These are phyloP conservation scores for Triops cancriformis DNA, from an alignment of 1,140 invertebrate genomes.

Conservation along the genomic window DNA sequence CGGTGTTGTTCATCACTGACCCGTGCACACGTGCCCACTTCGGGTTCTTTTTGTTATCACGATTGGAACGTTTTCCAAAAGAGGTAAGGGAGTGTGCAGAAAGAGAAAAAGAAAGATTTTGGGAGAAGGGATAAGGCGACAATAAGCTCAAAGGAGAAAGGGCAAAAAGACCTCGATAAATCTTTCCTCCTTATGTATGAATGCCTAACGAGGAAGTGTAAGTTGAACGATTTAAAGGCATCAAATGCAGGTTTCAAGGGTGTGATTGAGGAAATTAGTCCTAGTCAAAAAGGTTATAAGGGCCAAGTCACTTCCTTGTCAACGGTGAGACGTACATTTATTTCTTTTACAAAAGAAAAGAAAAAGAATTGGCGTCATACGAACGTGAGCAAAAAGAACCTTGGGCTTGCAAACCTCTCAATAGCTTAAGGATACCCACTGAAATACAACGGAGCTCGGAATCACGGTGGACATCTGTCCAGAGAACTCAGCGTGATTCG, in stretches of 20 bases:
- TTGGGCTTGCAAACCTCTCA: too few relatives aligned
- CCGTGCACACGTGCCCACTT: slow-evolving; percentile 3
- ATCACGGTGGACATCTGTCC: too few relatives aligned
- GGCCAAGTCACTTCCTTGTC: not conserved
- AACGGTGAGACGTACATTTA: not conserved
- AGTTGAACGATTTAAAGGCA: slow-evolving; percentile 14
- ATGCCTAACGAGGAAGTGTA: slow-evolving; percentile 1
- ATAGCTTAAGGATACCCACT: too few relatives aligned
- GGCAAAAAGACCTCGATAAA: not conserved
- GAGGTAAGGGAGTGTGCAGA: not conserved
- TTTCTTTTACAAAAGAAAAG: too few relatives aligned
- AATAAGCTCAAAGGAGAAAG: not conserved
- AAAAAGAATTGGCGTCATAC: too few relatives aligned
- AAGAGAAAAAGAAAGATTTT: not conserved
- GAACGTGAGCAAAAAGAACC: too few relatives aligned
- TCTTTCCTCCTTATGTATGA: slow-evolving; percentile 7
- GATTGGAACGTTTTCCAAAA: not conserved
- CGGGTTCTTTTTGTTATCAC: slow-evolving; percentile 3
- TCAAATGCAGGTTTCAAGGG: not conserved
- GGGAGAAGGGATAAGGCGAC: not conserved
- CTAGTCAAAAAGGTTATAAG: not conserved
- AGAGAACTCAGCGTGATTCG: too few relatives aligned
- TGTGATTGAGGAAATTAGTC: slow-evolving; percentile 6
- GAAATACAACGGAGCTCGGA: too few relatives aligned
- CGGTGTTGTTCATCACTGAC: not conserved